These are phyloP conservation scores for Sarcophaga caerulescens DNA, from an alignment of 2,888 invertebrate species.

Conservation along the genomic window DNA sequence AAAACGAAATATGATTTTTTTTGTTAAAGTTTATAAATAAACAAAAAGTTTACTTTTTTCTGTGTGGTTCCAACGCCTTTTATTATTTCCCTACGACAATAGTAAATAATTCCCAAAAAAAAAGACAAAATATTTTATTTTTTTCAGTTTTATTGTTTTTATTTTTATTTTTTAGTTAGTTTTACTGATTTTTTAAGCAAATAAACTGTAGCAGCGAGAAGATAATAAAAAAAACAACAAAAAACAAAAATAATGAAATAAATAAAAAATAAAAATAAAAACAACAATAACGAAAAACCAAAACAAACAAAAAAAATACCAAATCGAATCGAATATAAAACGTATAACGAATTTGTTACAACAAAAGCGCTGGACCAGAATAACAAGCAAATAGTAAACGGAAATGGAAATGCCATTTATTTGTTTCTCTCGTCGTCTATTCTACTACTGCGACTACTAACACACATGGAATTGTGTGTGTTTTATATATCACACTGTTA, in stretches of 20 bases:
- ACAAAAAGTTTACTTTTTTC: conserved; percentile 39
- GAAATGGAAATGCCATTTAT: conserved; percentile 68
- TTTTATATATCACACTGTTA: conserved; percentile 51
- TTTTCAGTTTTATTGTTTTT: not conserved
- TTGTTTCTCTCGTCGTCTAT: conserved; percentile 54
- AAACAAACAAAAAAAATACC: not conserved
- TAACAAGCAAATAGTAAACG: conserved; percentile 69
- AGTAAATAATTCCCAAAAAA: conserved; percentile 28
- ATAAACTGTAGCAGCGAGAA: conserved; percentile 45
- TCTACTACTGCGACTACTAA: not conserved
- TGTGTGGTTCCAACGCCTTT: not conserved
- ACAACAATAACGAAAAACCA: not conserved
- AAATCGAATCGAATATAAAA: conserved; percentile 1
- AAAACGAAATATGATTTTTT: conserved; percentile 28
- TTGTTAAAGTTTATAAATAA: conserved; percentile 57
- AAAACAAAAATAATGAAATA: not conserved
- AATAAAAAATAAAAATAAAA: not conserved
- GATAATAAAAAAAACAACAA: conserved; percentile 12
- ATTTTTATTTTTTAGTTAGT: conserved; percentile 42
- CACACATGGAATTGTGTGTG: conserved; percentile 8
- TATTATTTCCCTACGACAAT: conserved; percentile 17
- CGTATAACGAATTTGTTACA: conserved; percentile 61
- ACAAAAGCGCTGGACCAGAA: conserved; percentile 66
- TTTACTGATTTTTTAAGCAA: conserved; percentile 53
- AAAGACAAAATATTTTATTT: not conserved